phyloP scores from a whole-genome alignment of 53 echinoderm and acorn worm species.

The Holothuria scabra region DNA sequence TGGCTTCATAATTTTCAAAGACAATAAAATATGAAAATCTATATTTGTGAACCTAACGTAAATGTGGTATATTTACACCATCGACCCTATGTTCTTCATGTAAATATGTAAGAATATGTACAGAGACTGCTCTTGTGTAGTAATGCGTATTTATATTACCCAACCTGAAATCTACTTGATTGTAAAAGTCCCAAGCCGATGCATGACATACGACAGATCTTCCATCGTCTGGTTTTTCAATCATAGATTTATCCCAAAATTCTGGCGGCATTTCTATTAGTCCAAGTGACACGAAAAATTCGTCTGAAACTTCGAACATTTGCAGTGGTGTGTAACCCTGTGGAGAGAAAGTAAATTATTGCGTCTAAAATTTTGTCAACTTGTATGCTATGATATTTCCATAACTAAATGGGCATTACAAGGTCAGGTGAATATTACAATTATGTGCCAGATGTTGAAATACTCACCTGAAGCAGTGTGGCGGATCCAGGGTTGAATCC shows the following conservation, averaged over 20 bases:
- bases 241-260: slow-evolving; percentile 85
- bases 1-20: too few species aligned
- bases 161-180: slow-evolving; percentile 86
- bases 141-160: not conserved
- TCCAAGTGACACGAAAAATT: slow-evolving; percentile 80
- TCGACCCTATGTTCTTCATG: not conserved
- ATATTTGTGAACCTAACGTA: too few species aligned
- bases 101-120: not conserved
- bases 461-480: too few species aligned
- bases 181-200: slow-evolving; percentile 92
- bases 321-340: slow-evolving; percentile 68
- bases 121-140: not conserved
- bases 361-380: not conserved
- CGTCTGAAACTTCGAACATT: slow-evolving; percentile 83
- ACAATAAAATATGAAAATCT: too few species aligned
- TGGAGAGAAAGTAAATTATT: not conserved
- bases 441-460: too few species aligned
- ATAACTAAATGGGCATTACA: too few species aligned
- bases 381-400: too few species aligned
- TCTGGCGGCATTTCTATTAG: slow-evolving; percentile 70
- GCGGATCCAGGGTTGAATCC: too few species aligned
- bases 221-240: slow-evolving; percentile 71
- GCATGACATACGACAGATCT: slow-evolving; percentile 94
- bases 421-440: too few species aligned
- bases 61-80: too few species aligned